Evolutionary conservation across 2,113 vertebrate genomes (phyloP).

Genomic region (Dissostichus mawsoni): DNA sequence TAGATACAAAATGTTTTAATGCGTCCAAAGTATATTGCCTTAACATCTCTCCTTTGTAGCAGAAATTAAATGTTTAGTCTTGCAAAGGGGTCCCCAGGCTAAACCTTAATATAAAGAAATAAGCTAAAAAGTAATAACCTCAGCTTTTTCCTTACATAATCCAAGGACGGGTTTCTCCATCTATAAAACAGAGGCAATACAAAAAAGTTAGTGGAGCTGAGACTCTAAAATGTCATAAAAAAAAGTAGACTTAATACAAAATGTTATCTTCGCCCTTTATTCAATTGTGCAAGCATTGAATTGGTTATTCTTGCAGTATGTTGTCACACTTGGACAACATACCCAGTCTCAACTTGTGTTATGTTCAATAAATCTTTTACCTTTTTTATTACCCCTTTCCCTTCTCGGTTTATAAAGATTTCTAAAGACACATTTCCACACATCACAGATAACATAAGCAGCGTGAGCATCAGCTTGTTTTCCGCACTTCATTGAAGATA

Average conservation of each 20-base stretch:
- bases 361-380: background rate
- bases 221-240: background rate
- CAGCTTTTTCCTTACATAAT: background rate
- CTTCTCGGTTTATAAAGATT: background rate
- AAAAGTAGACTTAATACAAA: background rate
- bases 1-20: background rate
- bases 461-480: background rate
- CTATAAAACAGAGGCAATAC: background rate
- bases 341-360: background rate
- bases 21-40: background rate
- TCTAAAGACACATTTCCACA: background rate
- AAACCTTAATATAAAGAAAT: background rate
- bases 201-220: background rate
- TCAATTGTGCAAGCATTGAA: background rate
- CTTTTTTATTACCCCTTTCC: background rate
- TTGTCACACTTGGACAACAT: background rate
- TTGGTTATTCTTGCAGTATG: background rate
- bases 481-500: constrained; percentile 1
- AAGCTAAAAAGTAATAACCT: background rate
- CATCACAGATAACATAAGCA: background rate
- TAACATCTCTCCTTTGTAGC: background rate
- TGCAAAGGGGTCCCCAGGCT: background rate
- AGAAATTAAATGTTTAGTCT: constrained; percentile 8
- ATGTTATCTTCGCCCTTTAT: too few species aligned
- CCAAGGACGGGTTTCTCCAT: background rate